Conservation (phyloP, 2,113 vertebrate species). For the Ceyx melanurus region DNA sequence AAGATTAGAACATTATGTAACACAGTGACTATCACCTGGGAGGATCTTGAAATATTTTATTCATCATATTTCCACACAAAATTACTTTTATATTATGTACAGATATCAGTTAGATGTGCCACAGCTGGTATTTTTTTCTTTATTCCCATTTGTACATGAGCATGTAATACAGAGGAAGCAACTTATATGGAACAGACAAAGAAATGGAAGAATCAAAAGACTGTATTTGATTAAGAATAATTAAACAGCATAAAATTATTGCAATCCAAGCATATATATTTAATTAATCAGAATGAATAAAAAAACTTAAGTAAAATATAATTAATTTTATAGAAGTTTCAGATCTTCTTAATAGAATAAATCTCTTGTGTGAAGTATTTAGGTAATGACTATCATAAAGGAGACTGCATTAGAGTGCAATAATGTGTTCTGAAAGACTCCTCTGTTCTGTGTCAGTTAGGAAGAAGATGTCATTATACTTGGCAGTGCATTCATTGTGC, state of each 20-base stretch:
- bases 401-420: slow-evolving; percentile 68
- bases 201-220: not conserved
- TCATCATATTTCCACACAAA: not conserved
- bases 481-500: slow-evolving; percentile 39
- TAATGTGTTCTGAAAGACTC: slow-evolving; percentile 55
- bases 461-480: slow-evolving; percentile 44
- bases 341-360: slow-evolving; percentile 63
- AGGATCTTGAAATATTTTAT: not conserved
- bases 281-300: slow-evolving; percentile 68
- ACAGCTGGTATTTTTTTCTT: not conserved
- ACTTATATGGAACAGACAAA: not conserved
- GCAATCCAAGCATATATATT: slow-evolving; percentile 60
- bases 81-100: not conserved
- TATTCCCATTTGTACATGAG: not conserved
- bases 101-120: not conserved
- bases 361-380: slow-evolving; percentile 77
- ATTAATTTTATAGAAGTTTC: slow-evolving; percentile 68
- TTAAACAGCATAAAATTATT: slow-evolving; percentile 50
- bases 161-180: not conserved
- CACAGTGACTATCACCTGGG: not conserved
- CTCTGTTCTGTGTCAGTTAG: slow-evolving; percentile 43
- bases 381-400: slow-evolving; percentile 75
- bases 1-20: not conserved
- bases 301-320: slow-evolving; percentile 68
- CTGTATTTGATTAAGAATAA: slow-evolving; percentile 53